Base-by-base conservation (phyloP, 2,113 vertebrate species). In the Thamnaconus septentrionalis region DNA sequence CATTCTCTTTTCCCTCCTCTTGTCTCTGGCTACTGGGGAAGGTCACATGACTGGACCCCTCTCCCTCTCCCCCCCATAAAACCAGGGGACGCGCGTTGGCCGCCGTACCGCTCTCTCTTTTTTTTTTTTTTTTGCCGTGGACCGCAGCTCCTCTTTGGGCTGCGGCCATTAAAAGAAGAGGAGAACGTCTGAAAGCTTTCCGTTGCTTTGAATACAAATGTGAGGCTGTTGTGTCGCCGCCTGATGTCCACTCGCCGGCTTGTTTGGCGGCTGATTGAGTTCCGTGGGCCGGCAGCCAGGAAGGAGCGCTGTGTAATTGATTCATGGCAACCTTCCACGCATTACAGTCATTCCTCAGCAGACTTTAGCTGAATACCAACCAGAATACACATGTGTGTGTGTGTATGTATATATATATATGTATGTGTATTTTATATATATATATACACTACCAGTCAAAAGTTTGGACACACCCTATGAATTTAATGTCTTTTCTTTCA, bases 11-110 rank as follows among this genome's bases (percentile, higher is more conserved):
- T 76, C 39, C 42, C 61, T 72, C 59, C 69, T 71, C 74, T 74
- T 76, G 72, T 76, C 84, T 71, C 66, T 76, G 41, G 8, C 5
- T 44, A 53, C 57, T 40, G 47, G 53, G 59, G 69, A 71, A 76
- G 79, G 84, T 85, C 87, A 90, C 74, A 73, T 84, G 85, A 76
- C 82, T 59, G 59, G 82, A 86, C 80, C 18, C 18, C 18, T 31
- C 18, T 31, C 18, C 18, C 18, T 31, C 80, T 74, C 75, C 84
- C 86, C 77, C 64, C 63, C 18, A 56, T 60, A 79, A 69, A 56
- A 76, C 69, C 18, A 31, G 18, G 18, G 64, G 75, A 59, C 64
- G 76, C 68, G 65, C 64, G 76, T 52, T 45, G 45, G 66, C 59
- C 44, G 10, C 48, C 43, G 53, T 69, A 45, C 53, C 50, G 53